Evolutionary conservation across 1,140 invertebrate species (phyloP), one percentile per base, ranked within the genome.

Genomic region (Drosophila mayri): DNA sequence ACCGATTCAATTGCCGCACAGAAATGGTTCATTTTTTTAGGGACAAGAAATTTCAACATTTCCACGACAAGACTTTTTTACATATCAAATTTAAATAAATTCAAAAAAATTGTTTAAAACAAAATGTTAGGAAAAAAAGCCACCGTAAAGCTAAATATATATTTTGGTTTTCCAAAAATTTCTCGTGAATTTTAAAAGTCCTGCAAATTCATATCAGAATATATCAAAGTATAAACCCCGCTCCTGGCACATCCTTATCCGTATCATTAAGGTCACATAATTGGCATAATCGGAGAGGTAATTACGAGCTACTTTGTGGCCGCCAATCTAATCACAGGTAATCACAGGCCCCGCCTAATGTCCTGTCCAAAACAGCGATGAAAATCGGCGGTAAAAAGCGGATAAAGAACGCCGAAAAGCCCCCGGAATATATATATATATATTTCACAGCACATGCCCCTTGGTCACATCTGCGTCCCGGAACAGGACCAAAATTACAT

Each of bases 381-480:
- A 28, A 68, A 83, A 72, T 83, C 35, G 41, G 10, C 43, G 66
- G 35, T 22, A 57, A 59, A 68, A 76, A 76, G 20, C 40, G 44
- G 30, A 40, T 64, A 63, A 68, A 74, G 32, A 25, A 65, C 66
- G 32, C 60, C 32, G 16, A 35, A 60, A 55, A 28, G 44, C 44
- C 40, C 40, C 58, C 43, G 49, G 52, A n/a, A 73, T 66, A 25
- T 47, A 30, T 46, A 47, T 9, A 47, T 22, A 22, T 22, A 80
- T 84, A 80, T 80, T 84, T 87, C 47, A 71, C 80, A 80, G 76
- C 80, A 88, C 72, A 88, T 88, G 83, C 63, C 84, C 60, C 52
- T 25, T 66, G 84, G 83, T 87, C 83, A 88, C 83, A 87, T 88
- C 83, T 87, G 83, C 80, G 83, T 83, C 79, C 59, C 72, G 72